These are phyloP conservation scores for Sinocyclocheilus grahami DNA, from an alignment of 2,113 vertebrate genomes.

Conservation along the genomic window DNA sequence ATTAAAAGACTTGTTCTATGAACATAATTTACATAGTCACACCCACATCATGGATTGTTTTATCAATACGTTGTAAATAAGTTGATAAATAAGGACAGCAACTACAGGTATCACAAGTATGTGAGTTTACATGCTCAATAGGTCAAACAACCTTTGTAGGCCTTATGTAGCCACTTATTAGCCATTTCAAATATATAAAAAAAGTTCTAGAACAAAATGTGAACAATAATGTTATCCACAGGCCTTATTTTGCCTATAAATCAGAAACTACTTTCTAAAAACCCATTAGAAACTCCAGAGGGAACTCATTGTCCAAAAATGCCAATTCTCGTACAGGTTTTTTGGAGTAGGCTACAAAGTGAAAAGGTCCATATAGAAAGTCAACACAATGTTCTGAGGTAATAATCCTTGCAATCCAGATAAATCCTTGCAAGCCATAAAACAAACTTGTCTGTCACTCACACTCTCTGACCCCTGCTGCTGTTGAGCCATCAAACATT, in stretches of 20 bases:
- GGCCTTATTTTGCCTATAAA: background rate
- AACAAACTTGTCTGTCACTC: background rate
- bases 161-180: background rate
- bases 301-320: background rate
- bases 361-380: background rate
- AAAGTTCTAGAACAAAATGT: background rate
- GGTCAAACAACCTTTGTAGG: background rate
- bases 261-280: background rate
- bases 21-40: background rate
- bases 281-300: slow-evolving; percentile 5
- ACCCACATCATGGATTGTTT: background rate
- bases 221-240: background rate
- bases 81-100: background rate
- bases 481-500: slow-evolving; percentile 4
- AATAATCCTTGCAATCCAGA: background rate
- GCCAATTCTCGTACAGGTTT: background rate
- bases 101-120: background rate
- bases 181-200: background rate
- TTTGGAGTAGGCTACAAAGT: background rate
- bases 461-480: background rate
- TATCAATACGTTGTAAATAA: background rate
- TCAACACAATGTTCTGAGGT: background rate
- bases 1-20: background rate
- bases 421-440: slow-evolving; percentile 10
- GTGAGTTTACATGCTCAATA: background rate